Evolutionary conservation across 35 echinoderm and acorn worm species (phyloP), one percentile per base, ranked within the genome.

Genomic region (Heliocidaris erythrogramma): DNA sequence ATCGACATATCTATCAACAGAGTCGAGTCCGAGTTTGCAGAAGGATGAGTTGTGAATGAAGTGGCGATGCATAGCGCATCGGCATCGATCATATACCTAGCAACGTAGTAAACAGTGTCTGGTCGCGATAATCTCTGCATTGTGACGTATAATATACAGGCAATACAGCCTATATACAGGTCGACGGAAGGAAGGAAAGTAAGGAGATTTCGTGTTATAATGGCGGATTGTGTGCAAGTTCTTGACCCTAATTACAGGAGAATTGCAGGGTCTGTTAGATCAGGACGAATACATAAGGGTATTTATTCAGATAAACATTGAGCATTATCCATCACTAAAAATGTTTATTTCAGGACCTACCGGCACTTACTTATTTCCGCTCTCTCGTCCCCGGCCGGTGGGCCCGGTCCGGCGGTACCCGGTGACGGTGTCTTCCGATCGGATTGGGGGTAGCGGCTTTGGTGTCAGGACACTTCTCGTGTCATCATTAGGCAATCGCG

Each of bases 231-330:
- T 90, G 96, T 98, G 48, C 97, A 98, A 88, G 95, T 95, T 13
- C 88, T 98, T 49, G 97, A 98, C 52, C 96, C 93, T 32, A 94
- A 94, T 86, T 98, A 98, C 91, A 88, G 95, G 85, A 98, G 97
- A 93, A 86, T 92, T 60, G 95, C 94, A 30, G 97, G 97, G 69
- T 93, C 95, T 49, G 61, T 93, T 49, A 95, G 89, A 95, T 60
- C 95, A 59, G 97, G 97, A 52, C 96, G 93, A 93, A 31, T 98
- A 9, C 96, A 98, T 59, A 98, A 97, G 97, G 97, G 97, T 98
- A 94, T 48, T 92, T 50, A 50, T 50, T 59, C 49, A 91, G 21
- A 30, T 27, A 21, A 13, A 30, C 30, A 17, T 13, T 7, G 17
- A 30, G 5, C n/a, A n/a, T 92, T 48, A 49, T 48, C 16, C 5